Evolutionary conservation across 2,797 vertebrate genomes (phyloP).

Genomic region (Tolypeutes matacus): DNA sequence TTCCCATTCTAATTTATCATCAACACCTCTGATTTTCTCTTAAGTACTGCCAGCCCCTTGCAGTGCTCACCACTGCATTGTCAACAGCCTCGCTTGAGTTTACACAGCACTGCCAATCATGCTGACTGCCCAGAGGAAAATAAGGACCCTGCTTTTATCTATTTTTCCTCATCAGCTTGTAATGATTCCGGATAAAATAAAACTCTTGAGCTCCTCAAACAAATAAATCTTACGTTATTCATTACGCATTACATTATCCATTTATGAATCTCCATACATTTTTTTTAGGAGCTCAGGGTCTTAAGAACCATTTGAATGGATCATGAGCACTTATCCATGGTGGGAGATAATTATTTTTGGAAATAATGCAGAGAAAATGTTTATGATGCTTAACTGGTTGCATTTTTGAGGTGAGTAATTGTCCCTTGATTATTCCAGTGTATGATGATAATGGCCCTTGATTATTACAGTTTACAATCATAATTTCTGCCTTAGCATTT

Average conservation of each 20-base stretch:
- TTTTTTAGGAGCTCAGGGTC: background rate
- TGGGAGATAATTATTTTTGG: background rate
- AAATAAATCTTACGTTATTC: background rate
- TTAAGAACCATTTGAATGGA: background rate
- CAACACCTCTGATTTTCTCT: background rate
- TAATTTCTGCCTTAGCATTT: slow-evolving; percentile 37
- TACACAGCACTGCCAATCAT: background rate
- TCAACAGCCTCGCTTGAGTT: slow-evolving; percentile 30
- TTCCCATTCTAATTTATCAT: slow-evolving; percentile 44
- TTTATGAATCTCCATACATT: background rate
- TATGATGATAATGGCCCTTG: background rate
- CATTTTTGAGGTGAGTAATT: slow-evolving; percentile 35
- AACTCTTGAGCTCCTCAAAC: slow-evolving; percentile 3
- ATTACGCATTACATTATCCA: background rate
- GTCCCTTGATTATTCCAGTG: background rate
- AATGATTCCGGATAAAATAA: background rate
- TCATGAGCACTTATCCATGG: background rate
- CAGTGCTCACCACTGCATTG: background rate
- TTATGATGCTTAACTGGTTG: background rate
- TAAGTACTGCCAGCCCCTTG: background rate
- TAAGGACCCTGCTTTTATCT: background rate
- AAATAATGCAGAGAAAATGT: background rate
- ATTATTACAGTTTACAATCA: background rate
- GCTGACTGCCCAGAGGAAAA: background rate
- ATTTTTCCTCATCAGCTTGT: background rate